phyloP scores from a whole-genome alignment of 2,113 vertebrate species.

The Vireo altiloquus region DNA sequence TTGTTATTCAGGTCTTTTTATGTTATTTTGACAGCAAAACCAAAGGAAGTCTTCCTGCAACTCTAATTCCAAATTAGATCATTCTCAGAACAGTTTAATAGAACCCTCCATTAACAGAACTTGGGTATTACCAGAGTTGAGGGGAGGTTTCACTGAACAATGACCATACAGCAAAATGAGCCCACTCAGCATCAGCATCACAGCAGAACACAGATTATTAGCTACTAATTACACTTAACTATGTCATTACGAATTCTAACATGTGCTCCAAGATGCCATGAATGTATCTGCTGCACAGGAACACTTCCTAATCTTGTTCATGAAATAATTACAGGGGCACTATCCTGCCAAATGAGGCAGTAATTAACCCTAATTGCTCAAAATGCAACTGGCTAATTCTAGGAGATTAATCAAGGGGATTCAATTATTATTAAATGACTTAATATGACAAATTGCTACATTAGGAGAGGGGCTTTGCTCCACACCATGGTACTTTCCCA shows the following conservation, averaged over 20 bases:
- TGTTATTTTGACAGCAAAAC: background rate
- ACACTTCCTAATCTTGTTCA: constrained; percentile 74
- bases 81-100: background rate
- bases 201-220: constrained; percentile 71
- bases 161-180: constrained; percentile 30
- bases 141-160: constrained; percentile 5
- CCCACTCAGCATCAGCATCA: constrained; percentile 60
- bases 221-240: constrained; percentile 84
- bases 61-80: background rate
- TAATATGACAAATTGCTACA: constrained; percentile 87
- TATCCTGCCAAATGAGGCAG: constrained; percentile 90
- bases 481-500: background rate
- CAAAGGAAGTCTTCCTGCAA: background rate
- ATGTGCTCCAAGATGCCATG: constrained; percentile 70
- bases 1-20: background rate
- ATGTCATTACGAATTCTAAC: constrained; percentile 79
- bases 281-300: constrained; percentile 70
- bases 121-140: background rate
- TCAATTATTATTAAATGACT: constrained; percentile 85
- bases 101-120: background rate
- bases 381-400: constrained; percentile 87
- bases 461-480: constrained; percentile 41
- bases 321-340: constrained; percentile 85
- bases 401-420: constrained; percentile 87
- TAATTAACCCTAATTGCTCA: constrained; percentile 94